Evolutionary conservation across 2,888 invertebrate species (phyloP).

Genomic region (Chalcosyrphus nemorum): DNA sequence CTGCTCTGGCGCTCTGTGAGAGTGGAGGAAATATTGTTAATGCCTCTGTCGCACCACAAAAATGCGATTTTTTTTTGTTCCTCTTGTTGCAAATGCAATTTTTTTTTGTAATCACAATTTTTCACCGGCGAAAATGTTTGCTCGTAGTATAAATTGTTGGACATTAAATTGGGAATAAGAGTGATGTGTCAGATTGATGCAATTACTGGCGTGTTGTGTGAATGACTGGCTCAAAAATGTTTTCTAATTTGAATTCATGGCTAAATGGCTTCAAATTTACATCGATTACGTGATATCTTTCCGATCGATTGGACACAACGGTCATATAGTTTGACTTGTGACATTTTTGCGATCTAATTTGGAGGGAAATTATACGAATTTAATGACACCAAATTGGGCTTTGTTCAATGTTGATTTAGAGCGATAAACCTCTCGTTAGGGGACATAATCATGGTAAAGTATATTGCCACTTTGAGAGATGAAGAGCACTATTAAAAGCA

Average conservation of each 20-base stretch:
- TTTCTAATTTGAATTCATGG: background rate
- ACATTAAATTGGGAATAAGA: conserved; percentile 55
- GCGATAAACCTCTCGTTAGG: too few relatives aligned
- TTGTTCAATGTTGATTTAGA: too few relatives aligned
- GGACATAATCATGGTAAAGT: too few relatives aligned
- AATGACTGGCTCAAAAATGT: background rate
- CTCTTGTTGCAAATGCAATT: background rate
- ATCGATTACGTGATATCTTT: too few relatives aligned
- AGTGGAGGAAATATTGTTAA: conserved; percentile 61
- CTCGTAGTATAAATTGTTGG: conserved; percentile 27
- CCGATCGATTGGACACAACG: too few relatives aligned
- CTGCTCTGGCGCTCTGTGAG: too few relatives aligned
- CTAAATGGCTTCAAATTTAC: conserved; percentile 17
- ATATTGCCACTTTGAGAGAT: too few relatives aligned
- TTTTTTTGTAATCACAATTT: conserved; percentile 48
- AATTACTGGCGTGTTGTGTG: conserved; percentile 47
- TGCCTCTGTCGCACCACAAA: conserved; percentile 52
- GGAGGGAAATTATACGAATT: too few relatives aligned
- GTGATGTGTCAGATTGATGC: conserved; percentile 64
- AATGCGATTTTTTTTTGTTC: conserved; percentile 39
- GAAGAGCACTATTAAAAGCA: too few relatives aligned
- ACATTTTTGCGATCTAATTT: too few relatives aligned
- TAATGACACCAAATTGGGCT: too few relatives aligned
- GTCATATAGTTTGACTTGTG: too few relatives aligned
- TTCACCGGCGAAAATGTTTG: conserved; percentile 35